Conservation (phyloP, 1,140 invertebrate genomes). For the Helicoverpa zea region DNA sequence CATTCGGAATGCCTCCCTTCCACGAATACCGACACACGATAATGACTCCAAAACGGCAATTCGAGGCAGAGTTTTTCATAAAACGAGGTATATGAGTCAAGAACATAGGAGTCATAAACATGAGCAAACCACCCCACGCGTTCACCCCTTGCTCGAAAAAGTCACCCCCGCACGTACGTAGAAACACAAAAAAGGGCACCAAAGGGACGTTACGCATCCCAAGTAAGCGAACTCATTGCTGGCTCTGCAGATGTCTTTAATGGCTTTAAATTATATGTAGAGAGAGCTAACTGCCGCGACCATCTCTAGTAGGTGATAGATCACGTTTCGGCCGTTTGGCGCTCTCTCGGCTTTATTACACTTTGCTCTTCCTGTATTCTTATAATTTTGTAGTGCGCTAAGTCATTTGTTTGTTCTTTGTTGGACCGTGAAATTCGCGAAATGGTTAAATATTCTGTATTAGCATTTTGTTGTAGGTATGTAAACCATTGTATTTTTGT, state of each 20-base stretch:
- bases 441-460: background rate
- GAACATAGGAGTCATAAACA: slow-evolving; percentile 83
- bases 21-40: slow-evolving; percentile 66
- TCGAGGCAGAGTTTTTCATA: slow-evolving; percentile 80
- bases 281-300: slow-evolving; percentile 81
- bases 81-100: slow-evolving; percentile 85
- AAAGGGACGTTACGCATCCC: slow-evolving; percentile 83
- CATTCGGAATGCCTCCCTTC: slow-evolving; percentile 47
- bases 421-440: background rate
- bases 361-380: slow-evolving; percentile 33
- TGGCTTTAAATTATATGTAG: slow-evolving; percentile 86
- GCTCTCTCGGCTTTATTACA: slow-evolving; percentile 20
- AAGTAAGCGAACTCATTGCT: slow-evolving; percentile 84
- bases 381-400: slow-evolving; percentile 4
- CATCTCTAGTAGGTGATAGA: slow-evolving; percentile 74
- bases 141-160: slow-evolving; percentile 85
- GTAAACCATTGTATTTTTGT: too few species aligned
- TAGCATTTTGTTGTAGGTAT: too few species aligned
- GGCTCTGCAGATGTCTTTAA: slow-evolving; percentile 85
- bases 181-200: slow-evolving; percentile 82
- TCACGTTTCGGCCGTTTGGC: slow-evolving; percentile 28
- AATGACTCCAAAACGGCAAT: slow-evolving; percentile 77
- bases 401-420: slow-evolving; percentile 19
- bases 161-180: slow-evolving; percentile 83
- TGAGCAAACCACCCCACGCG: slow-evolving; percentile 77